Conservation (phyloP, 92 coral and sea anemone species). For the Porites cylindrica region DNA sequence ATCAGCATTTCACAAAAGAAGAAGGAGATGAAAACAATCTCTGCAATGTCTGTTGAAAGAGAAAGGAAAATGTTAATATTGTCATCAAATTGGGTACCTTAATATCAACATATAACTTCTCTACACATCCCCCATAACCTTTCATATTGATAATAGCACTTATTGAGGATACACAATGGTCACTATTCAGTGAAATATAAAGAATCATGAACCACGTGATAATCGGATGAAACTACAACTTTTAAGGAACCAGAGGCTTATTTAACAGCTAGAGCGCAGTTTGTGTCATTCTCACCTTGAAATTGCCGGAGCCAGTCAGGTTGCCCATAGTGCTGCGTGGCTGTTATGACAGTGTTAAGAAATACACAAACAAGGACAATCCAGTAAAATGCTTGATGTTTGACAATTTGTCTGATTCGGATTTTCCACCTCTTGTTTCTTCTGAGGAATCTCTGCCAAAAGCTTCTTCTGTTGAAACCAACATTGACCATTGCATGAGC, state of each 20-base stretch:
- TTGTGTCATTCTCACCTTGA: conserved; percentile 72
- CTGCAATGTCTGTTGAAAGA: conserved; percentile 78
- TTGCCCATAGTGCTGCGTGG: conserved; percentile 88
- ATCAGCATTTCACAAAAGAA: conserved; percentile 93
- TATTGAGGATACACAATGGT: no score
- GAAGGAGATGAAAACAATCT: conserved; percentile 87
- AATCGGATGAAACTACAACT: no score
- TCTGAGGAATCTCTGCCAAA: conserved; percentile 85
- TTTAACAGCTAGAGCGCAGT: no score
- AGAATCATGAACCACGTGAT: no score
- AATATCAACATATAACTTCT: no score
- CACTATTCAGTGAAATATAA: no score
- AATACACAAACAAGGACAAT: conserved; percentile 92
- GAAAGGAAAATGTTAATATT: background rate
- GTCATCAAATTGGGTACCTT: no score
- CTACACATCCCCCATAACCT: no score
- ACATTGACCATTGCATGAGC: background rate
- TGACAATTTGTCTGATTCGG: conserved; percentile 92
- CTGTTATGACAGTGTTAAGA: conserved; percentile 93
- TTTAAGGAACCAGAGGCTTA: no score
- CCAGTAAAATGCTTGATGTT: conserved; percentile 99
- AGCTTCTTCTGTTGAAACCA: conserved; percentile 55
- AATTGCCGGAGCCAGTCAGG: conserved; percentile 88
- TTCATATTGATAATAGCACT: no score
- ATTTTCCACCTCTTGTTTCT: conserved; percentile 97